These are phyloP conservation scores for Enteromius anoplus DNA, from an alignment of 2,797 vertebrate species.

Conservation along the genomic window DNA sequence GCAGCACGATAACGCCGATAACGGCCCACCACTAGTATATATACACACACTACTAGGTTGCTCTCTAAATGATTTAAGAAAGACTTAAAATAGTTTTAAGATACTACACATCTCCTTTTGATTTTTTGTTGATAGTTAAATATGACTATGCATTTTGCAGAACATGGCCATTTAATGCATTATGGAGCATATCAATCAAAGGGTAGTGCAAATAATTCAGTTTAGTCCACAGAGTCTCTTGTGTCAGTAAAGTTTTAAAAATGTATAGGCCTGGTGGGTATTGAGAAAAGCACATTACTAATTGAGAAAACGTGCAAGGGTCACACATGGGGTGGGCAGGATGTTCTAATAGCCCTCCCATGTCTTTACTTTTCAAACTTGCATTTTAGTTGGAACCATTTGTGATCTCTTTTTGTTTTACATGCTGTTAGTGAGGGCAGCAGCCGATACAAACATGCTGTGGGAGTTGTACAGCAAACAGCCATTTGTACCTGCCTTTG, in stretches of 20 bases:
- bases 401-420: conserved; percentile 86
- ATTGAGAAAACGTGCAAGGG: background rate
- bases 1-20: too few species aligned
- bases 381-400: conserved; percentile 78
- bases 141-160: background rate
- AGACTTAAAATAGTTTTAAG: too few species aligned
- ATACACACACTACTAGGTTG: too few species aligned
- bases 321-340: conserved; percentile 56
- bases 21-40: too few species aligned
- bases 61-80: too few species aligned
- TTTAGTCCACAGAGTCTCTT: background rate
- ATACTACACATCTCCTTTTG: too few species aligned
- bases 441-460: conserved; percentile 80
- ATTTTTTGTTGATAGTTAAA: background rate
- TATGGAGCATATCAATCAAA: background rate
- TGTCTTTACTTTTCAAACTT: conserved; percentile 78
- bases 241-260: background rate
- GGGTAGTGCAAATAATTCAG: background rate
- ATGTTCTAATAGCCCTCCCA: conserved; percentile 76
- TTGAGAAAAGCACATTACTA: background rate
- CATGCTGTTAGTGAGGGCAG: conserved; percentile 82
- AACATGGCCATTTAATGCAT: background rate
- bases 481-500: conserved; percentile 89
- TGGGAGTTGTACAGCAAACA: conserved; percentile 90
- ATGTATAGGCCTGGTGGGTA: background rate